Conservation (phyloP, 2,888 invertebrate species). For the Ischnura elegans region DNA sequence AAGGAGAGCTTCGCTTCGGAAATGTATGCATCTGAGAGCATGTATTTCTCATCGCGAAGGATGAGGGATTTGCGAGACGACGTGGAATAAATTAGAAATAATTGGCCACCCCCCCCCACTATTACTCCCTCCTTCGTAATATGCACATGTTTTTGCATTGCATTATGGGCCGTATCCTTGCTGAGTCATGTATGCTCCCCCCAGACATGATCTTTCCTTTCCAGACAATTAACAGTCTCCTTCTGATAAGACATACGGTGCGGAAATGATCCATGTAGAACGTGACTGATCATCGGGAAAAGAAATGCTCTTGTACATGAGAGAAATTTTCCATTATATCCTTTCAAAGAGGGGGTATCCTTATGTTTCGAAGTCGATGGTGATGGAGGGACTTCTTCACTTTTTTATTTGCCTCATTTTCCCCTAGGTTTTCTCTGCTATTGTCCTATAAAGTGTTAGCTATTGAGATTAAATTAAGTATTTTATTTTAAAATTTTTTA, state of each 20-base stretch:
- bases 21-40: background rate
- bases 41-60: background rate
- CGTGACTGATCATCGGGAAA: too few species aligned
- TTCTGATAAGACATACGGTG: background rate
- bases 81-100: conserved; percentile 6
- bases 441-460: too few species aligned
- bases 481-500: too few species aligned
- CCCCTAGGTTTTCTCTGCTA: too few species aligned
- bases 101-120: background rate
- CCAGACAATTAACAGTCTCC: background rate
- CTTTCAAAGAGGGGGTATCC: too few species aligned
- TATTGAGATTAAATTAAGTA: too few species aligned
- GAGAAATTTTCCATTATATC: too few species aligned
- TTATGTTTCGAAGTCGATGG: too few species aligned
- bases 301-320: too few species aligned
- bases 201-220: background rate
- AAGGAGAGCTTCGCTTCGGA: background rate
- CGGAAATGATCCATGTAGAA: background rate
- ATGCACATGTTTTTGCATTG: conserved; percentile 9
- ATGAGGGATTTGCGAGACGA: background rate
- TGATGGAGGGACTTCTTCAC: too few species aligned
- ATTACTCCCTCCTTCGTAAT: background rate
- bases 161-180: background rate
- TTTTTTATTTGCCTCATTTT: too few species aligned
- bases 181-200: background rate